Percentiles rank a stretch among this genome's conserved stretches.
Evolutionary conservation across 2,113 vertebrate genomes (phyloP).

Genomic region (Oreochromis tanganicae): DNA sequence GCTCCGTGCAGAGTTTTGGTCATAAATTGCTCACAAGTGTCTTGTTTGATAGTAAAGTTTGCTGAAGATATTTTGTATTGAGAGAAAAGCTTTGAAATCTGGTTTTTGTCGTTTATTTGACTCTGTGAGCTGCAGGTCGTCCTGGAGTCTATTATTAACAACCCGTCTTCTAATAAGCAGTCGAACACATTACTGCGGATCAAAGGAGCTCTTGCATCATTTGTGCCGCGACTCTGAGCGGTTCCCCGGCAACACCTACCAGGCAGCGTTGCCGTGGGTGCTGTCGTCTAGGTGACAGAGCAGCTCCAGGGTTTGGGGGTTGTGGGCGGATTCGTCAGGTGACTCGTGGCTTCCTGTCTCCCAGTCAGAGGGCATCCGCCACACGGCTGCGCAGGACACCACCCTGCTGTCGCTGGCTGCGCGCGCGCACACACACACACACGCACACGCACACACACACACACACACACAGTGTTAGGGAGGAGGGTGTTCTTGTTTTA

Average conservation of each 20-base stretch:
- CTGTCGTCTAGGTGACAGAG: conserved; percentile 95
- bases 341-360: conserved; percentile 92
- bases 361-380: conserved; percentile 95
- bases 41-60: neutral
- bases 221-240: neutral
- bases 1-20: neutral
- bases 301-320: conserved; percentile 91
- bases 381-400: conserved; percentile 89
- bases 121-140: neutral
- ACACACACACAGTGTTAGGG: neutral
- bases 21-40: neutral
- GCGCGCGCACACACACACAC: neutral
- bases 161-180: neutral
- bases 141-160: neutral
- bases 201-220: neutral
- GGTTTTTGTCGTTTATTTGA: neutral
- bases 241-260: conserved; percentile 76
- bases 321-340: conserved; percentile 94
- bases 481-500: neutral
- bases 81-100: neutral
- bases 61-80: neutral
- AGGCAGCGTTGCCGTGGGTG: conserved; percentile 85
- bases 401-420: conserved; percentile 90
- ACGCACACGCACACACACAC: neutral
- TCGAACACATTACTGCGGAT: neutral